Evolutionary conservation across 1,140 invertebrate species (phyloP).

Genomic region (Camponotus vicinus): DNA sequence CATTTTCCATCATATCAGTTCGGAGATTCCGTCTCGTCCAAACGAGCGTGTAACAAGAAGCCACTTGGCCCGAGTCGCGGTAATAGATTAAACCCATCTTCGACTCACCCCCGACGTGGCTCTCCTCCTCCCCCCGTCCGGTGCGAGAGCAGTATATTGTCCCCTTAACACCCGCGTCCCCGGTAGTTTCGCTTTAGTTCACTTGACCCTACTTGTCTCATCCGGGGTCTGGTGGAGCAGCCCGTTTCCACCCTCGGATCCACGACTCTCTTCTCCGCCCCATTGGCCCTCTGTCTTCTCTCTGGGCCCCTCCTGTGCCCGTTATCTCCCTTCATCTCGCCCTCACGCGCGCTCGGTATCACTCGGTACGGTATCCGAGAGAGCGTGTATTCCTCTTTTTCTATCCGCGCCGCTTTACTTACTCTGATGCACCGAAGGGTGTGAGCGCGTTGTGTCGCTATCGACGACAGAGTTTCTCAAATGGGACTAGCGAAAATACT

Average conservation of each 20-base stretch:
- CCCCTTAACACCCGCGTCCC: conserved; percentile 82
- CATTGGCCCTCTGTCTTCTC: conserved; percentile 60
- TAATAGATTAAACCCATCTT: conserved; percentile 86
- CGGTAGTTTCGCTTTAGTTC: conserved; percentile 83
- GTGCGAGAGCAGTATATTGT: conserved; percentile 79
- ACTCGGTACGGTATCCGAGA: conserved; percentile 3
- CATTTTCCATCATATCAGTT: conserved; percentile 61
- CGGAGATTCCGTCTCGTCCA: conserved; percentile 70
- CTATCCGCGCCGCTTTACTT: conserved; percentile 40
- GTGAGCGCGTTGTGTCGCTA: conserved; percentile 2
- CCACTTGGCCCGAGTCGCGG: conserved; percentile 81
- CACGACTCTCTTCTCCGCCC: conserved; percentile 55
- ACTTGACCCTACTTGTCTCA: conserved; percentile 84
- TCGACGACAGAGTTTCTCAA: conserved; percentile 35
- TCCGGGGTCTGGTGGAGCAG: conserved; percentile 55
- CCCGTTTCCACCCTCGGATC: conserved; percentile 57
- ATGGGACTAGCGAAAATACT: neutral
- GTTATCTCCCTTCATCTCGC: conserved; percentile 61
- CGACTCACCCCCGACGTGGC: conserved; percentile 34
- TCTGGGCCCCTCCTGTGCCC: conserved; percentile 66
- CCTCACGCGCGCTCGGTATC: conserved; percentile 42
- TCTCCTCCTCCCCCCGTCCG: conserved; percentile 56
- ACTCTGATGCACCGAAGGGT: conserved; percentile 30
- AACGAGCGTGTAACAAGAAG: conserved; percentile 86
- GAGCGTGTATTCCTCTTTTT: conserved; percentile 18